Base-by-base conservation (phyloP, 2,888 invertebrate genomes). In the Nomada hirtipes region DNA sequence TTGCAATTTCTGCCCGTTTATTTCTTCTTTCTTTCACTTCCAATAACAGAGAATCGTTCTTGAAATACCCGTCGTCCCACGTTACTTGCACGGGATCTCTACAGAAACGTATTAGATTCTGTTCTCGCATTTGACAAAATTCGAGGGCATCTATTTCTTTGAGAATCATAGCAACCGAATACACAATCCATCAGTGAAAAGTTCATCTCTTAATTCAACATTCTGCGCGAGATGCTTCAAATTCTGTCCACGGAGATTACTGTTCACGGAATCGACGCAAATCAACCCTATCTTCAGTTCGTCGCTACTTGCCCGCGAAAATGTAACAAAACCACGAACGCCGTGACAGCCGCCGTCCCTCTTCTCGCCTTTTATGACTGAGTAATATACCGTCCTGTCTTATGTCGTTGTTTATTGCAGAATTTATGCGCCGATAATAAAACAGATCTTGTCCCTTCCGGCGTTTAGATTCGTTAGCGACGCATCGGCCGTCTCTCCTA, bases 401-500 rank as follows among this genome's bases (percentile, higher is more conserved):
- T 59, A 23, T 63, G 60, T 75, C 68, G 79, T 79, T 81, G 79
- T 79, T 83, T 81, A 71, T 76, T 65, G 76, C 75, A 80, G 47
- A 57, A 80, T 83, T 79, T 75, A 79, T 53, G 59, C 80, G 20
- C 55, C n/a, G 69, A 79, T 64, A 79, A 82, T 82, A 76, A 83
- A 83, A 76, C 72, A 76, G 69, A 70, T 71, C 70, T 67, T 52
- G 70, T 67, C 81, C 73, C 76, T 76, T 83, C 72, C 76, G 71
- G 81, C 76, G 76, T 81, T 74, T 71, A 64, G 83, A 83, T 83
- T 83, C 81, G 76, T 83, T 83, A 83, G 81, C 73, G 71, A 81
- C 69, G 74, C 76, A 29, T 59, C 23, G 65, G 15, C 61, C 36
- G 15, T 44, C 57, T 11, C 10, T 18, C 29, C 20, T 42, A 52